Conservation (phyloP, 2,113 vertebrate genomes). For the Guaruba guarouba region DNA sequence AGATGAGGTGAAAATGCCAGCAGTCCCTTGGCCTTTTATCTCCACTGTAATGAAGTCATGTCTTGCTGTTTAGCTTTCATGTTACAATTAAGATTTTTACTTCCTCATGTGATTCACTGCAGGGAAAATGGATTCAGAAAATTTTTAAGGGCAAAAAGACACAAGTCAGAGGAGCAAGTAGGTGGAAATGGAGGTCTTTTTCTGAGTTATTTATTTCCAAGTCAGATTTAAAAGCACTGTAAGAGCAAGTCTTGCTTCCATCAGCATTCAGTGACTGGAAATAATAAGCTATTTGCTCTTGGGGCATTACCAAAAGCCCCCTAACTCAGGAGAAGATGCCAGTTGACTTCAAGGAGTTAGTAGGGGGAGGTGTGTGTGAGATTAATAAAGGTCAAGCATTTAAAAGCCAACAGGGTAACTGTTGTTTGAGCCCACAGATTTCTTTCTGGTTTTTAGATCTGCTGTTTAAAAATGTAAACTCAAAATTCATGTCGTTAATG, state of each 20-base stretch:
- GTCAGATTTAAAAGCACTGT: not conserved
- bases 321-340: not conserved
- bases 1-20: slow-evolving; percentile 43
- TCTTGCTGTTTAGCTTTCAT: slow-evolving; percentile 64
- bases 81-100: slow-evolving; percentile 63
- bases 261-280: not conserved
- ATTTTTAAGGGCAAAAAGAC: slow-evolving; percentile 33
- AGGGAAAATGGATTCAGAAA: slow-evolving; percentile 45
- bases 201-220: slow-evolving; percentile 29
- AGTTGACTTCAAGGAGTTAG: not conserved
- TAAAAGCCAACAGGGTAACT: not conserved
- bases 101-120: slow-evolving; percentile 64
- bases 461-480: slow-evolving; percentile 16
- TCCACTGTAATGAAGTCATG: slow-evolving; percentile 58
- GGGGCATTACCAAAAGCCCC: not conserved
- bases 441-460: not conserved
- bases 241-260: slow-evolving; percentile 17
- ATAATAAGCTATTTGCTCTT: slow-evolving; percentile 13
- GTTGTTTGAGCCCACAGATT: not conserved
- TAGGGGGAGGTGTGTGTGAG: not conserved
- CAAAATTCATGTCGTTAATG: slow-evolving; percentile 11
- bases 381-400: not conserved
- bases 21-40: slow-evolving; percentile 55
- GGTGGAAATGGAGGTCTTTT: slow-evolving; percentile 24
- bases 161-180: not conserved